These are phyloP conservation scores for Paracentrotus lividus DNA, from an alignment of 53 echinoderm and acorn worm species.

Conservation along the genomic window DNA sequence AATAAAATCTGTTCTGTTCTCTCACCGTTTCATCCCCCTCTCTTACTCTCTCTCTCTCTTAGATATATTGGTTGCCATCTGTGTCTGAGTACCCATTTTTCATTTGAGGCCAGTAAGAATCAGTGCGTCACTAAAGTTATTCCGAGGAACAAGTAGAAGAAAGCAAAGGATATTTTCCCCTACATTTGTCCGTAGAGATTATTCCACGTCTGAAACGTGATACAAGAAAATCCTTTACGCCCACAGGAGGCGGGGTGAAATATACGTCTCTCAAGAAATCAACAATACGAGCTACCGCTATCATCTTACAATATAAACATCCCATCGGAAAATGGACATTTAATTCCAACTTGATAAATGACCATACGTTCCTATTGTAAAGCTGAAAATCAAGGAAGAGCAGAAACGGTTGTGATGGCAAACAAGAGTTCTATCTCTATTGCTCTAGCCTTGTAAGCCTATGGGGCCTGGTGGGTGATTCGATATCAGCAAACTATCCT, in stretches of 20 bases:
- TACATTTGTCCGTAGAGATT: constrained; percentile 42
- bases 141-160: neutral
- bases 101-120: constrained; percentile 38
- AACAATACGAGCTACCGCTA: neutral
- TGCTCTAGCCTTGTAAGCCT: constrained; percentile 4
- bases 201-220: constrained; percentile 49
- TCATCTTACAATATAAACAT: constrained; percentile 57
- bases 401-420: constrained; percentile 25
- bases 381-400: neutral
- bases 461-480: neutral
- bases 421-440: neutral
- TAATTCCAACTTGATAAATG: constrained; percentile 60
- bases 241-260: neutral
- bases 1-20: constrained; percentile 2
- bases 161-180: constrained; percentile 9
- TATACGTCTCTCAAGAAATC: neutral
- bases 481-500: neutral
- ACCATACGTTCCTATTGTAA: neutral
- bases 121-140: constrained; percentile 34
- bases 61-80: constrained; percentile 52
- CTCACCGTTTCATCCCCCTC: neutral
- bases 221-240: constrained; percentile 44
- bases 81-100: constrained; percentile 39
- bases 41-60: constrained; percentile 1
- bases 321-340: constrained; percentile 57